Conservation (phyloP, 35 echinoderm and acorn worm genomes). For the Amphiura filiformis region DNA sequence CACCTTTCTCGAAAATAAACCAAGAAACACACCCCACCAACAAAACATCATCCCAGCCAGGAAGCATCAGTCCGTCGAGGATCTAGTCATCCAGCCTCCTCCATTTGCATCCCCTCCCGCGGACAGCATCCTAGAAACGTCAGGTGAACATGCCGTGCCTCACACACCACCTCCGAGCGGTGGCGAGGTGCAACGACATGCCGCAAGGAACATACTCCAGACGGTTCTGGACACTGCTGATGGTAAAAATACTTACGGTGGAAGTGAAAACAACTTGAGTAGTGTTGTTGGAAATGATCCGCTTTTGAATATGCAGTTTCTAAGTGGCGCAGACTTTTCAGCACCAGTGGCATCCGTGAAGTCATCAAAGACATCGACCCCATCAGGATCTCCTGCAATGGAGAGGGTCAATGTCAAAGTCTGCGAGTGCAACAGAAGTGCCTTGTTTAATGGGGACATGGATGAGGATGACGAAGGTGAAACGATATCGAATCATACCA, state of each 20-base stretch:
- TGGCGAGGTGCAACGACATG: neutral
- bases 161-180: neutral
- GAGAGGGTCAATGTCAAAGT: neutral
- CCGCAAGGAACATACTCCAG: neutral
- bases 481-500: neutral
- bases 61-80: neutral
- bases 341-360: neutral
- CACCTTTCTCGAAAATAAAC: neutral
- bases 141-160: constrained; percentile 22
- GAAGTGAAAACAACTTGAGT: neutral
- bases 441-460: neutral
- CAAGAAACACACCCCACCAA: neutral
- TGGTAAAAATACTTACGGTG: neutral
- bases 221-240: neutral
- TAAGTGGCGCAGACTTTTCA: neutral
- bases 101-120: constrained; percentile 1
- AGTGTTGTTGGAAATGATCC: constrained; percentile 4
- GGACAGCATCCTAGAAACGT: constrained; percentile 19
- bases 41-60: neutral
- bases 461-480: neutral
- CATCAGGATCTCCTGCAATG: neutral
- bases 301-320: constrained; percentile 34
- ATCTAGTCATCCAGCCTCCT: neutral
- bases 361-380: neutral
- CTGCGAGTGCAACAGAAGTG: neutral